A percentile compares a stretch with the other conserved stretches of the same genome.
Conservation (phyloP, 2,888 invertebrate genomes). For the Cephus sareptanus region DNA sequence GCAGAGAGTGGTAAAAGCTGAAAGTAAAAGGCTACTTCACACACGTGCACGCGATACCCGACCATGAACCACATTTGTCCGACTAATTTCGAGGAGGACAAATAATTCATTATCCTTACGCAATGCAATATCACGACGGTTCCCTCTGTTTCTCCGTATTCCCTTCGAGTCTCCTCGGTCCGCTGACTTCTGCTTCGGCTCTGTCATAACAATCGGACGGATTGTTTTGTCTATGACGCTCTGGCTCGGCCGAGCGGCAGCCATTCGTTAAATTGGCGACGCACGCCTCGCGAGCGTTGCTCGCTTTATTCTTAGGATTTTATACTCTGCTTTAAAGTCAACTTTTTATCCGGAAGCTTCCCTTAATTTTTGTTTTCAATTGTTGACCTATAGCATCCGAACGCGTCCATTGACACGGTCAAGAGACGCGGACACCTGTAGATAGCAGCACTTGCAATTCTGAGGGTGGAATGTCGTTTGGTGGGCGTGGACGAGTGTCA, state of each 20-base stretch:
- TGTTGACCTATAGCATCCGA: not conserved
- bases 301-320: not conserved
- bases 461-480: not conserved
- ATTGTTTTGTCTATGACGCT: not conserved
- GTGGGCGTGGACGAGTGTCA: slow-evolving; percentile 6
- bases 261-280: not conserved
- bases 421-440: not conserved
- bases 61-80: slow-evolving; percentile 20
- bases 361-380: not conserved
- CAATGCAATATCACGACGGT: not conserved
- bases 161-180: not conserved
- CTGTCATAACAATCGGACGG: not conserved
- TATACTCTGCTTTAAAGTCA: not conserved
- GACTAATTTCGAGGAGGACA: slow-evolving; percentile 12
- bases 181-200: not conserved
- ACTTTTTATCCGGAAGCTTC: not conserved
- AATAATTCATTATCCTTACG: slow-evolving; percentile 13
- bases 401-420: not conserved
- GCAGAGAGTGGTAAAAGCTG: not conserved
- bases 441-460: not conserved
- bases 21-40: slow-evolving; percentile 9
- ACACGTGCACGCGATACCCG: not conserved
- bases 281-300: not conserved
- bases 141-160: not conserved
- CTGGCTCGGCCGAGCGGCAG: not conserved